Base-by-base conservation (phyloP, 1,140 invertebrate species). In the Diorhabda sublineata region DNA sequence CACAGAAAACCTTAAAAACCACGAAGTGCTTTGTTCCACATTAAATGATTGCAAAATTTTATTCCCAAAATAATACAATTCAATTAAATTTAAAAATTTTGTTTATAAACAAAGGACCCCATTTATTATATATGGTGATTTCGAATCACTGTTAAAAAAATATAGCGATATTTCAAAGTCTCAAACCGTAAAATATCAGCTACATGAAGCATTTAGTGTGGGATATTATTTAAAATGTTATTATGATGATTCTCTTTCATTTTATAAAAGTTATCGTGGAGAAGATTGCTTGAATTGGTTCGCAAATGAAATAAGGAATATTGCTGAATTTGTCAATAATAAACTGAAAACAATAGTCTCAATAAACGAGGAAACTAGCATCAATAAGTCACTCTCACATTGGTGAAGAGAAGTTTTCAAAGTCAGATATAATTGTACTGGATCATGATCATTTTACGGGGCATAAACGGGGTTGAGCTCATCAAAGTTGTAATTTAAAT, bases 401-500 rank as follows among this genome's bases (percentile, higher is more conserved):
- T 66, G 79, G 77, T 72, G 5, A 58, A 71, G 64, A 72, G 58
- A 64, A 75, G 68, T 47, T 66, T 47, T 57, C 41, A 4, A 4
- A 2, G 26, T 64, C 56, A 7, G 59, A 66, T 61, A 58, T 59
- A 11, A 61, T 58, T 45, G 62, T 65, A 59, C 59, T 56, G 47
- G 64, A 70, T n/a, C 69, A 70, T 63, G 58, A 52, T 62, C 79
- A 81, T 69, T 70, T 77, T 6, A 45, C 73, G 7, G 76, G 69
- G 9, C 58, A 71, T 62, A 77, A 76, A 74, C 68, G 80, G 3
- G 58, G 69, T 64, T 73, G 75, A 11, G 78, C 77, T 0, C 78
- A 82, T 73, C 65, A 73, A 6, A 11, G 52, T 5, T 82, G 80
- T 67, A 83, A 82, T 72, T 43, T 81, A 42, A 73, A 79, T 63